Conservation (phyloP, 1,140 invertebrate genomes). For the Radopholus similis region DNA sequence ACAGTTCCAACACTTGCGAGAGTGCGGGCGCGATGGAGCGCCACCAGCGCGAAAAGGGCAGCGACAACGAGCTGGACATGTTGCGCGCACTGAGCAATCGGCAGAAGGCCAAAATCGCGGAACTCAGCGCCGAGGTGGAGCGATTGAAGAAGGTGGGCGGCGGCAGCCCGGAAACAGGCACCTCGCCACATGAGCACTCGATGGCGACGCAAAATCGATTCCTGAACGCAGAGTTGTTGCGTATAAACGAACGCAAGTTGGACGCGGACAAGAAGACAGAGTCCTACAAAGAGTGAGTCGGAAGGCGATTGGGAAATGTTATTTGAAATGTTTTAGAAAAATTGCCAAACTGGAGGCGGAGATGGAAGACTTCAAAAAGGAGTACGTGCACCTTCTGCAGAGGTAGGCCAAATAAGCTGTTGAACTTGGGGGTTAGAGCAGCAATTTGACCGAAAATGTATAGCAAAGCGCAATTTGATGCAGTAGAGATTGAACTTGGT, state of each 20-base stretch:
- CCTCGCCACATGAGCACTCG: not conserved
- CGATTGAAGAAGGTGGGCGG: constrained; percentile 1
- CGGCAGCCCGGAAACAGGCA: not conserved
- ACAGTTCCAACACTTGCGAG: not conserved
- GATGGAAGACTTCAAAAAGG: constrained; percentile 64
- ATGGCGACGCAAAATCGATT: constrained; percentile 26
- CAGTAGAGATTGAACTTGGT: too few relatives aligned
- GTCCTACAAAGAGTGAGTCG: constrained; percentile 14
- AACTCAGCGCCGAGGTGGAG: constrained; percentile 10
- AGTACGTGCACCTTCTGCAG: constrained; percentile 65
- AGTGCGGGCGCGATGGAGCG: not conserved
- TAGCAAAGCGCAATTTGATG: too few relatives aligned
- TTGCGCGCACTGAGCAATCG: constrained; percentile 33
- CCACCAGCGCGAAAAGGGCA: not conserved
- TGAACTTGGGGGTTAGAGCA: too few relatives aligned
- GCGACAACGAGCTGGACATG: constrained; percentile 32
- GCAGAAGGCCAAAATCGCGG: constrained; percentile 37
- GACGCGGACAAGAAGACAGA: constrained; percentile 22
- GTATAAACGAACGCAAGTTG: constrained; percentile 20
- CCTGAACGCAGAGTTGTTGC: constrained; percentile 25
- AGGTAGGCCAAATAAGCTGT: too few relatives aligned
- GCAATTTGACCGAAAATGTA: too few relatives aligned
- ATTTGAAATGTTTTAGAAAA: constrained; percentile 23
- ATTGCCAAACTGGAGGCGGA: constrained; percentile 59
- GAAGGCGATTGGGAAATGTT: constrained; percentile 6